Conservation (phyloP, 2,888 invertebrate genomes). For the Leptinotarsa haldemani region DNA sequence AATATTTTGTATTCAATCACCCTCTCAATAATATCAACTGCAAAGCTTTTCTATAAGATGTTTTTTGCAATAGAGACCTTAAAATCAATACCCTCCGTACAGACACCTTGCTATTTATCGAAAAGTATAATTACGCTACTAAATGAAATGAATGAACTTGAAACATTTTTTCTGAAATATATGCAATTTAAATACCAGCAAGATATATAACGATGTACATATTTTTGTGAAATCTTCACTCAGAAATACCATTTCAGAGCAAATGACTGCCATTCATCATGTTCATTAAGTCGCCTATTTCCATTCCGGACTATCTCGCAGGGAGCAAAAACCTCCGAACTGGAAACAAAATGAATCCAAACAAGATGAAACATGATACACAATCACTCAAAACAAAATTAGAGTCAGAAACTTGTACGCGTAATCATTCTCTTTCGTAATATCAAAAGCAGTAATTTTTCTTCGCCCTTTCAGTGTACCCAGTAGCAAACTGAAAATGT, state of each 20-base stretch:
- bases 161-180: too few species aligned
- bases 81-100: too few species aligned
- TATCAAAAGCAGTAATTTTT: slow-evolving; percentile 9
- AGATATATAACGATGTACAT: not conserved
- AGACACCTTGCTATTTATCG: too few species aligned
- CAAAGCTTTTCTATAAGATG: too few species aligned
- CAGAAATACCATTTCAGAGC: slow-evolving; percentile 3
- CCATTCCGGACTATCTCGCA: not conserved
- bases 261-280: not conserved
- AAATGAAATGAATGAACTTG: too few species aligned
- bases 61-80: too few species aligned
- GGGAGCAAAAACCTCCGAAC: not conserved
- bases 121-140: too few species aligned
- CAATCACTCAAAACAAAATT: slow-evolving; percentile 8
- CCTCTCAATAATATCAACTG: too few species aligned
- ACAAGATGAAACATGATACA: slow-evolving; percentile 10
- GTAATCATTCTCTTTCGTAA: slow-evolving; percentile 11
- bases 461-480: not conserved
- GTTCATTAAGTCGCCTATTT: slow-evolving; percentile 1
- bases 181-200: too few species aligned
- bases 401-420: not conserved
- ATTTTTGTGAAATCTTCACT: not conserved
- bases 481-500: not conserved
- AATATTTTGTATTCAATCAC: too few species aligned
- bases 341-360: slow-evolving; percentile 8